A percentile compares a stretch with the other conserved stretches of the same genome.
These are phyloP conservation scores for Yasuhikotakia modesta DNA, from an alignment of 2,797 vertebrate species.

Conservation along the genomic window DNA sequence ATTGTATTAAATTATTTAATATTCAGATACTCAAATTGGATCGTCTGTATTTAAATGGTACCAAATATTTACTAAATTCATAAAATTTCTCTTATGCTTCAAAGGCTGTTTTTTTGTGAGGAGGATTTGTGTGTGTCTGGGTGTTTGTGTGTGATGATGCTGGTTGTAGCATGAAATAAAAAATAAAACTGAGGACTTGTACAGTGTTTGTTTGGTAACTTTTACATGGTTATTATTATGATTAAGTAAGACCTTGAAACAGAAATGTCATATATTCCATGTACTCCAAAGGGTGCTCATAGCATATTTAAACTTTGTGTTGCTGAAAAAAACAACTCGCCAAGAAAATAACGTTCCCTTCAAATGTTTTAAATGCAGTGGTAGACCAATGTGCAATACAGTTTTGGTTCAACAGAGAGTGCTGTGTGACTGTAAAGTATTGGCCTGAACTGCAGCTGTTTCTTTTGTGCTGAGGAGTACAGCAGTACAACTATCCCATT, in stretches of 20 bases:
- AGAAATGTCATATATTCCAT: too few species aligned
- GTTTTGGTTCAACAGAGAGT: constrained; percentile 68
- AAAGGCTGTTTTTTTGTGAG: constrained; percentile 50
- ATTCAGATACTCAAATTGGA: constrained; percentile 10
- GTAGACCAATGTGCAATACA: constrained; percentile 40
- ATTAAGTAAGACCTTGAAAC: too few species aligned
- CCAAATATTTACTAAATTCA: constrained; percentile 37
- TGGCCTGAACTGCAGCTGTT: neutral
- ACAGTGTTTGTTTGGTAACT: constrained; percentile 25
- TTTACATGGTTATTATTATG: too few species aligned
- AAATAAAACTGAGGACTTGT: constrained; percentile 59
- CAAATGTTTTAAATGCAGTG: neutral
- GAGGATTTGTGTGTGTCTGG: constrained; percentile 56
- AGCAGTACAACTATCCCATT: neutral
- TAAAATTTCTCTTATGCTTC: constrained; percentile 38
- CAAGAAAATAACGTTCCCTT: too few species aligned
- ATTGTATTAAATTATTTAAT: constrained; percentile 45
- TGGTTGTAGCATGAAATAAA: constrained; percentile 78
- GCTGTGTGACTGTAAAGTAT: constrained; percentile 60
- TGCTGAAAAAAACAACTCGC: too few species aligned
- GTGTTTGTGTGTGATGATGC: constrained; percentile 56
- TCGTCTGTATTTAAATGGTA: constrained; percentile 27
- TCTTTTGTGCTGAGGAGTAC: constrained; percentile 5
- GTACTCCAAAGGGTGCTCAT: too few species aligned
- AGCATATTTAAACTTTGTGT: too few species aligned